Evolutionary conservation across 2,888 invertebrate genomes (phyloP), one percentile per base, ranked within the genome.

Genomic region (Dynastes grantii): DNA sequence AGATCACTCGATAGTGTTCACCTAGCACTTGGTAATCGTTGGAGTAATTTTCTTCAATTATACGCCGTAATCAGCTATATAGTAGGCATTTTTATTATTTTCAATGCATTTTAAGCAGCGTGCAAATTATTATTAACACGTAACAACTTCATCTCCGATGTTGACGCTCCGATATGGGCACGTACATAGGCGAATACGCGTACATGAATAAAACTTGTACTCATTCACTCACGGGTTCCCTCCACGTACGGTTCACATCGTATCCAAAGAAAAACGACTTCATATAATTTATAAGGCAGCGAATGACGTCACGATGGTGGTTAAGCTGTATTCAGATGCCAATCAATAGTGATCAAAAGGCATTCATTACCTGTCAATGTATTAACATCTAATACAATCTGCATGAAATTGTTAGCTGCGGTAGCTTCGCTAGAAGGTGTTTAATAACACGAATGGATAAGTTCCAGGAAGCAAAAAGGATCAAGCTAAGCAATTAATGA

Each of bases 271-370:
- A 73, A 61, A 40, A 9, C 29, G 58, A 37, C 11, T 16, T 61
- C 13, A 22, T 45, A 45, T 58, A 45, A 61, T 6, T 16, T 45
- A 11, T 29, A 9, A 45, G 27, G 49, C 71, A 80, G 79, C 78
- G 80, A 75, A 73, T 83, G 83, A 83, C 82, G 82, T 83, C 82
- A 84, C 45, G 45, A 73, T 63, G 53, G 76, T 76, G 63, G 80
- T 79, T 80, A 73, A 64, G 76, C 63, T 78, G 78, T 78, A 83
- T 83, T 84, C 81, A 83, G 53, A 79, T 81, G 83, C 80, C 84
- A 83, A 79, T 84, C 84, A 84, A 68, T 79, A 81, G 80, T 82
- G 83, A 84, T 83, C 83, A 84, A 80, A 79, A 67, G 79, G 81
- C 81, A 84, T 84, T 84, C 83, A 83, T 76, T 80, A 79, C 80